phyloP scores from a whole-genome alignment of 2,797 vertebrate genomes.

The Hyperoplus lanceolatus region DNA sequence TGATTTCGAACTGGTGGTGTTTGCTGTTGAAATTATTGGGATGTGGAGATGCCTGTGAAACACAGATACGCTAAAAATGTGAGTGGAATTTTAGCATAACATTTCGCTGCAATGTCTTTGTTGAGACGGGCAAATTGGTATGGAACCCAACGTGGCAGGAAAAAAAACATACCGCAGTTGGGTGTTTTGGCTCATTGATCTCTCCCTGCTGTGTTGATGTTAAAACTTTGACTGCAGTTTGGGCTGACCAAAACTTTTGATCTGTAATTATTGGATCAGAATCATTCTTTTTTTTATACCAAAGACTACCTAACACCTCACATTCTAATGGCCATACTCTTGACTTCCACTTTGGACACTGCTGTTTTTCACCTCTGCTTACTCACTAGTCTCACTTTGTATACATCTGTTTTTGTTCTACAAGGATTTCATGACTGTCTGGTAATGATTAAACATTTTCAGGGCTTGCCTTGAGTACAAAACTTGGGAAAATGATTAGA shows the following conservation, averaged over 20 bases:
- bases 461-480: neutral
- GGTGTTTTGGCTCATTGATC: neutral
- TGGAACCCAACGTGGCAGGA: neutral
- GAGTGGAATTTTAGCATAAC: neutral
- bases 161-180: neutral
- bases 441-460: slow-evolving; percentile 9
- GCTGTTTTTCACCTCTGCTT: neutral
- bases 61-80: neutral
- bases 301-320: neutral
- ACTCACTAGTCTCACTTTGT: slow-evolving; percentile 4
- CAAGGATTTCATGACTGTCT: neutral
- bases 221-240: neutral
- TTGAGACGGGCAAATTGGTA: neutral
- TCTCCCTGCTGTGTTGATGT: neutral
- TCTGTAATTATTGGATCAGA: neutral
- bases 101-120: slow-evolving; percentile 2
- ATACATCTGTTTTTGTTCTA: neutral
- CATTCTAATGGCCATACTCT: neutral
- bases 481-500: slow-evolving; percentile 11
- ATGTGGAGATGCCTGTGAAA: neutral
- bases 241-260: neutral
- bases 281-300: neutral
- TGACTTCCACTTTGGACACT: neutral
- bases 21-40: neutral
- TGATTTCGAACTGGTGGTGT: neutral